Evolutionary conservation across 1,140 invertebrate genomes (phyloP), one percentile per base, ranked within the genome.

Genomic region (Triops cancriformis): DNA sequence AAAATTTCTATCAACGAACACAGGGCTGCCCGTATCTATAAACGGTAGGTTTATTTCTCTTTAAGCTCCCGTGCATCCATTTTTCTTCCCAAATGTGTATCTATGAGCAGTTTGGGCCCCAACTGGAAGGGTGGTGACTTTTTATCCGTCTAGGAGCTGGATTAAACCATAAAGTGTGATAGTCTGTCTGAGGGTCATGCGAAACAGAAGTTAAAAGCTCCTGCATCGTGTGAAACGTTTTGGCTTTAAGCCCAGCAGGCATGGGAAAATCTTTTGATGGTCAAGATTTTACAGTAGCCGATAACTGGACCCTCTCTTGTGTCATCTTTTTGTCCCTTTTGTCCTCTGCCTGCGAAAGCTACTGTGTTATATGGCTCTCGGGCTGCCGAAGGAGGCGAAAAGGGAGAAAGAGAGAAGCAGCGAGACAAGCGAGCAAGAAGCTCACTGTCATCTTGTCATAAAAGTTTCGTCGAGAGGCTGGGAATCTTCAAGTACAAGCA

Each of bases 181-280:
- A 64, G 51, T 64, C 51, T 64, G 51, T 64, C 51, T 64, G 51
- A 14, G 6, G 51, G 51, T 64, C 51, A 64, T 64, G 51, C 51
- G 51, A 64, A 64, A 64, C 51, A 64, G 51, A 64, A 64, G 51
- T 64, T 64, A 64, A 64, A 64, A 64, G 51, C 51, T 37, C 51
- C 23, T 64, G 51, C 23, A n/a, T 23, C 51, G 51, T 14, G 51
- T 64, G 51, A 64, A 64, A 64, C 18, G 18, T 23, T n/a, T 64
- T 64, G 51, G 51, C 18, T 37, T 23, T 12, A 64, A 18, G 10
- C 18, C 51, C 51, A 64, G 18, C 51, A 64, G 51, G 51, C 51
- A 64, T 64, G 51, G 51, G 51, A 64, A 64, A 64, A 64, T 6
- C 23, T 64, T 64, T 23, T 64, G n/a, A 64, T 64, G 51, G 51